Conservation (phyloP, 2,888 invertebrate species). For the Dichetophora obliterata region DNA sequence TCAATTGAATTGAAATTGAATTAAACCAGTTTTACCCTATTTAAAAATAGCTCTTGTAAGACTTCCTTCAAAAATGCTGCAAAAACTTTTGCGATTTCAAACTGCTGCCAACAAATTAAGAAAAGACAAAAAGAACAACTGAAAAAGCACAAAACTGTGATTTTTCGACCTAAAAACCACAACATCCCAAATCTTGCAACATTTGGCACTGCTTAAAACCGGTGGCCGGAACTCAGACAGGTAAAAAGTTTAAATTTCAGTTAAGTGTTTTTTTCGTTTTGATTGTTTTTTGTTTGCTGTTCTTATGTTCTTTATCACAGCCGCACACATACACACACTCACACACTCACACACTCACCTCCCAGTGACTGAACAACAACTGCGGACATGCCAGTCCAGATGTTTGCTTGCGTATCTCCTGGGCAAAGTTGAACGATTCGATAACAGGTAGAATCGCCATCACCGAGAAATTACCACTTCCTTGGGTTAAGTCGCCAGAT, state of each 20-base stretch:
- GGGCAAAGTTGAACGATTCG: slow-evolving; percentile 95
- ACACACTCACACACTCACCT: slow-evolving; percentile 74
- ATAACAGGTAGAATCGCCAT: slow-evolving; percentile 93
- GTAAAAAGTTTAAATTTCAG: slow-evolving; percentile 1
- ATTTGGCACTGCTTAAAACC: background rate
- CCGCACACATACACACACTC: background rate
- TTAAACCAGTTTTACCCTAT: no score
- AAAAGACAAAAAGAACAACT: background rate
- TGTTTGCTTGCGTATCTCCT: slow-evolving; percentile 94
- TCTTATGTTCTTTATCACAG: background rate
- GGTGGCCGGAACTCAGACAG: background rate
- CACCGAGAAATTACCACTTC: slow-evolving; percentile 91
- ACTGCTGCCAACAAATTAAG: background rate
- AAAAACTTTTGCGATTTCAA: background rate
- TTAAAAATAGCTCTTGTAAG: background rate
- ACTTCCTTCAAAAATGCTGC: background rate
- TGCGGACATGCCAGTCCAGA: slow-evolving; percentile 97
- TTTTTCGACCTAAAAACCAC: slow-evolving; percentile 24
- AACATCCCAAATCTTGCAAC: slow-evolving; percentile 22
- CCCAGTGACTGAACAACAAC: slow-evolving; percentile 97
- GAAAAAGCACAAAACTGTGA: background rate
- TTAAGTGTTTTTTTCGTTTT: background rate
- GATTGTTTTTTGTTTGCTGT: background rate
- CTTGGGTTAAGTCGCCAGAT: slow-evolving; percentile 90
- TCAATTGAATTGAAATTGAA: no score